Conservation (phyloP, 53 echinoderm and acorn worm species). For the Echinarachnius parma region DNA sequence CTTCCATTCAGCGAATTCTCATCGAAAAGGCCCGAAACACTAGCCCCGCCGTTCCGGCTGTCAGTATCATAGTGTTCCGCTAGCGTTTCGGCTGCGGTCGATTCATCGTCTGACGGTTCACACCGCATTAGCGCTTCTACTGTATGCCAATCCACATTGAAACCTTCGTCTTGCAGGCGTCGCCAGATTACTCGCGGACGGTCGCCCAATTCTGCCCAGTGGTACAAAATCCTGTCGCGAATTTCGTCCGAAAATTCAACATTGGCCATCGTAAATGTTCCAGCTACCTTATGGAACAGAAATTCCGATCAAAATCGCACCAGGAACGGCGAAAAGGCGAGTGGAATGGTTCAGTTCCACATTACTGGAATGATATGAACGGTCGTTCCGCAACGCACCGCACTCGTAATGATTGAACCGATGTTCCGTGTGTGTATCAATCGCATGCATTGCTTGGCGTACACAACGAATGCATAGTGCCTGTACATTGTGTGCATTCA, state of each 20-base stretch:
- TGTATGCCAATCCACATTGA: slow-evolving; percentile 48
- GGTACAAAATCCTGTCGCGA: slow-evolving; percentile 34
- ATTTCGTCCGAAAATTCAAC: slow-evolving; percentile 45
- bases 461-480: too few species aligned
- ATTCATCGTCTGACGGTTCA: slow-evolving; percentile 12
- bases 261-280: slow-evolving; percentile 13
- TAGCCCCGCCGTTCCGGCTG: slow-evolving; percentile 12
- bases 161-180: slow-evolving; percentile 40
- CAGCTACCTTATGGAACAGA: slow-evolving; percentile 19
- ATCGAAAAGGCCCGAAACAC: slow-evolving; percentile 9
- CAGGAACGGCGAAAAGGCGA: neutral
- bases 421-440: too few species aligned
- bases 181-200: slow-evolving; percentile 37
- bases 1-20: neutral
- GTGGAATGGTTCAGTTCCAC: slow-evolving; percentile 20
- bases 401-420: too few species aligned
- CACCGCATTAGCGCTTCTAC: slow-evolving; percentile 41
- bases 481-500: too few species aligned
- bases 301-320: neutral
- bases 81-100: slow-evolving; percentile 9
- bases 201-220: slow-evolving; percentile 47
- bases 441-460: too few species aligned
- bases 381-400: slow-evolving; percentile 12
- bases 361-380: slow-evolving; percentile 5
- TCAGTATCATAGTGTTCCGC: neutral